A percentile compares a stretch with the other conserved stretches of the same genome.
These are phyloP conservation scores for Porites rus DNA, from an alignment of 92 coral and sea anemone genomes.

Conservation along the genomic window DNA sequence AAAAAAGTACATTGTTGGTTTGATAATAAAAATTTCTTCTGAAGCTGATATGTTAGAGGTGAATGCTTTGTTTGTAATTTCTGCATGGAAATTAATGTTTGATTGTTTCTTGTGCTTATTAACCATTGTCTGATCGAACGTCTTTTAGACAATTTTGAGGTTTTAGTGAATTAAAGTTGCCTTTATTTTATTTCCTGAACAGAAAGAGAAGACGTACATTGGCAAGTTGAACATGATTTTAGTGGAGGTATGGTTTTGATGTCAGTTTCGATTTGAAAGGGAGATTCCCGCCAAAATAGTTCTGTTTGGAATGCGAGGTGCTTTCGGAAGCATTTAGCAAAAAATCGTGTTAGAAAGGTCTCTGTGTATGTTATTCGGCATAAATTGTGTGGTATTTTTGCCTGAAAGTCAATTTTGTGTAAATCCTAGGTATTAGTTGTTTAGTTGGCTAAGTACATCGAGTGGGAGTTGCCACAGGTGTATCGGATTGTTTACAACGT, in stretches of 20 bases:
- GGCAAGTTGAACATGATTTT: conserved; percentile 96
- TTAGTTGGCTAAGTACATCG: conserved; percentile 2
- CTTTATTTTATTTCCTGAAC: conserved; percentile 12
- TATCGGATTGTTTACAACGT: conserved; percentile 20
- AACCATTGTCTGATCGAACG: conserved; percentile 33
- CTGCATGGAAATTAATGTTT: background rate
- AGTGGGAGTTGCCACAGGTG: conserved; percentile 19
- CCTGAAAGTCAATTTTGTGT: background rate
- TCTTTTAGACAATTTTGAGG: conserved; percentile 24
- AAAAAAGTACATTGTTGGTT: conserved; percentile 95
- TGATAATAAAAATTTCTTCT: conserved; percentile 97
- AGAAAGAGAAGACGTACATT: conserved; percentile 97
- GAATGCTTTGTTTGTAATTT: conserved; percentile 28
- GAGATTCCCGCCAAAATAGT: conserved; percentile 75
- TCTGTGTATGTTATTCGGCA: background rate
- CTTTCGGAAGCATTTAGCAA: background rate
- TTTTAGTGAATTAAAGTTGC: background rate
- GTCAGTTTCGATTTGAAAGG: conserved; percentile 20
- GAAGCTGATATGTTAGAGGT: conserved; percentile 86
- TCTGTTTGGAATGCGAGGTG: conserved; percentile 21
- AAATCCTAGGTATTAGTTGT: background rate
- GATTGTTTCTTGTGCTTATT: conserved; percentile 17
- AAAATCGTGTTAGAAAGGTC: background rate
- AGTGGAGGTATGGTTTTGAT: conserved; percentile 83
- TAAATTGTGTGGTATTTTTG: background rate